Evolutionary conservation across 2,888 invertebrate genomes (phyloP), one percentile per base, ranked within the genome.

Genomic region (Tenthredo livida): DNA sequence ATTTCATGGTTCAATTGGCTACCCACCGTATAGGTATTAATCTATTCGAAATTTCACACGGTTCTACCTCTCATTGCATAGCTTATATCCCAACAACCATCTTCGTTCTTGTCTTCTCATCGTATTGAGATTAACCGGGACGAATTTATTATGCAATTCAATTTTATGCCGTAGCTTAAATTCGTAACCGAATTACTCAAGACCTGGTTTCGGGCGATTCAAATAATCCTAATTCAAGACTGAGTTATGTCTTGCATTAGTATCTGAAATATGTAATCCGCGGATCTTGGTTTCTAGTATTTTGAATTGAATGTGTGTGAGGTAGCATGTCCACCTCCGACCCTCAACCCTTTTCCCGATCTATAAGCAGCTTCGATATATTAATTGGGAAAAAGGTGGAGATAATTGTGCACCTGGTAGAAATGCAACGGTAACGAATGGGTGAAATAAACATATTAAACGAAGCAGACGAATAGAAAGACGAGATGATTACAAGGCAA

Each of bases 401-500:
- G 9, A 43, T 17, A 54, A 77, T 77, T 54, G 54, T 33, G 25
- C n/a, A 47, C 47, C 15, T 25, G 4, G 43, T n/a, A n/a, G 21
- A 2, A 40, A 15, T 17, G 33, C 15, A 54, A 77, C 50, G 54
- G 72, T 12, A 50, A 54, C 33, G 50, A 33, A 61, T 37, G 40
- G 80, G 80, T 61, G 12, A 21, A 21, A 21, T 61, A 37, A 80
- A 80, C 61, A 80, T 61, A 80, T 10, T 77, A 40, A 17, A 33
- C 33, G 21, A 80, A 80, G 37, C 5, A 12, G 37, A 37, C 61
- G 80, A 80, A 21, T 17, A 61, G 10, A 80, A 40, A 61, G 58
- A 80, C 33, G 33, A 61, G 58, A 61, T 61, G 80, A 80, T 58
- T 40, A 80, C 40, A 21, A 58, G 80, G 58, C n/a, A 33, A n/a